These are phyloP conservation scores for Myotis pilosus DNA, from an alignment of 2,797 vertebrate genomes.

Conservation along the genomic window DNA sequence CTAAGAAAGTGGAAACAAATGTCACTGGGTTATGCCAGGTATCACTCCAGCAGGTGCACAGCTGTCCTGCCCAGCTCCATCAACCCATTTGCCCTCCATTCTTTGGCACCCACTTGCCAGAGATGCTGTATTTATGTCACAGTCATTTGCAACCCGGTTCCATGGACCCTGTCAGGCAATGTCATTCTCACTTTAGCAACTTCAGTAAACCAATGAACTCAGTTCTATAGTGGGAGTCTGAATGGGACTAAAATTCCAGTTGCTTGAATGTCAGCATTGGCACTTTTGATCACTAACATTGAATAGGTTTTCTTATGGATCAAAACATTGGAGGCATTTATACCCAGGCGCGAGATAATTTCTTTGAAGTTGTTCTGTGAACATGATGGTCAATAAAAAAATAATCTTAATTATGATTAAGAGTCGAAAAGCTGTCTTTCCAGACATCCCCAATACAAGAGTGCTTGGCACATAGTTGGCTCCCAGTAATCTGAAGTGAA, in stretches of 20 bases:
- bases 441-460: background rate
- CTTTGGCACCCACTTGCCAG: background rate
- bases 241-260: background rate
- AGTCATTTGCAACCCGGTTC: background rate
- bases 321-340: background rate
- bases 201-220: constrained; percentile 37
- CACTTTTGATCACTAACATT: constrained; percentile 1
- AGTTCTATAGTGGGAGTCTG: background rate
- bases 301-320: background rate
- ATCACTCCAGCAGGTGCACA: constrained; percentile 54
- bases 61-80: background rate
- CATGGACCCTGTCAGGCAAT: background rate
- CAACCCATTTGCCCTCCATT: background rate
- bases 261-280: background rate
- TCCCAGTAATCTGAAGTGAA: background rate
- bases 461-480: background rate
- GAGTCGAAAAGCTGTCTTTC: background rate
- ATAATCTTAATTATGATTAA: background rate
- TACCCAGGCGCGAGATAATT: background rate
- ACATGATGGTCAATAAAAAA: constrained; percentile 10
- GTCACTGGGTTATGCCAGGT: constrained; percentile 9
- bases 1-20: constrained; percentile 65
- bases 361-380: background rate
- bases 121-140: background rate
- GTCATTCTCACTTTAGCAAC: background rate